Base-by-base conservation (phyloP, 1,140 invertebrate species). In the Chironomus tepperi region DNA sequence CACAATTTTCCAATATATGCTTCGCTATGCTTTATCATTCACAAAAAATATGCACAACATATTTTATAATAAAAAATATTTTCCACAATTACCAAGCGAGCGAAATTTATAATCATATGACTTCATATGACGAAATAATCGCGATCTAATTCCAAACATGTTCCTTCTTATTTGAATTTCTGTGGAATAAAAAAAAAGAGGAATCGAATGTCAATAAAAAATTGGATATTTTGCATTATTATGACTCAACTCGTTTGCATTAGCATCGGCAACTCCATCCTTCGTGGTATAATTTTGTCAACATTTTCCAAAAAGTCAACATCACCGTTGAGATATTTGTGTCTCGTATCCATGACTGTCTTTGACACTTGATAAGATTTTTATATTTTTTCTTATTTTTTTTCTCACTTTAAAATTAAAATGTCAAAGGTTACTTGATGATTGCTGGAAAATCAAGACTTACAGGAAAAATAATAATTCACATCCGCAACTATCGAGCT, bases 101-200 rank as follows among this genome's bases (percentile, higher is more conserved):
- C 19, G 16, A 70, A 70, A 70, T 70, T 70, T 70, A 21, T 70
- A 70, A 70, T 70, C 19, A 70, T 70, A 70, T 70, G 65, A 70
- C n/a, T 7, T 21, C 65, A 70, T 18, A 18, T 70, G 65, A 18
- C 19, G 65, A 19, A 70, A 70, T 9, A 70, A 18, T 18, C 19
- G 16, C 9, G 9, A 18, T 18, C 65, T 18, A 8, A 70, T 70
- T 16, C 65, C 65, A 21, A 18, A 70, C 19, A 70, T 18, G 19
- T 70, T 70, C 16, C 12, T 70, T 70, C 18, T 70, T 6, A 70
- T 70, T 70, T 70, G 65, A 70, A 70, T 70, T 70, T 70, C 65
- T 70, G 16, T 19, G 18, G 19, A 18, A 70, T 15, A 70, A 10
- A 12, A 70, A 70, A 70, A 19, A 19, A 67, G 57, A 67, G 1